phyloP scores from a whole-genome alignment of 2,113 vertebrate species.

The Saimiri boliviensis region DNA sequence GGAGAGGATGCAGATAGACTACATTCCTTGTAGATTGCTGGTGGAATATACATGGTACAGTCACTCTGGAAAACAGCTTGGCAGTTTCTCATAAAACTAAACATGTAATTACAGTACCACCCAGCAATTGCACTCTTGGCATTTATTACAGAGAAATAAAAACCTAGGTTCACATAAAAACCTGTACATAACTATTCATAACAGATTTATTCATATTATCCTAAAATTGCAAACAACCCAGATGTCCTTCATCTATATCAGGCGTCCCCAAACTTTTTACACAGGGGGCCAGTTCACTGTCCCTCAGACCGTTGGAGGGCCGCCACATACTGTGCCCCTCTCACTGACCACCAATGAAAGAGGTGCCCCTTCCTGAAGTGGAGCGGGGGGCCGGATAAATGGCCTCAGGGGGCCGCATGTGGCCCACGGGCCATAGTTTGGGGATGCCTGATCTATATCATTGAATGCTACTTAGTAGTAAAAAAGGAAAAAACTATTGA shows the following conservation, averaged over 20 bases:
- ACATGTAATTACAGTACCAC: background rate
- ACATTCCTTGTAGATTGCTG: background rate
- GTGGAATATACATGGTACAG: background rate
- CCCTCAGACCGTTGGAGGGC: too few relatives aligned
- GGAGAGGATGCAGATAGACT: background rate
- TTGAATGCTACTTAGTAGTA: background rate
- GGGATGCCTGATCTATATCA: accelerated
- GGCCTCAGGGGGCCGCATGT: too few relatives aligned
- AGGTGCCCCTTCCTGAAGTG: too few relatives aligned
- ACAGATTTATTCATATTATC: background rate
- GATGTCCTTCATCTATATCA: background rate
- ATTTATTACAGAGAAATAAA: background rate
- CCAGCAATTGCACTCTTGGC: background rate
- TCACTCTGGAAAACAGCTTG: background rate
- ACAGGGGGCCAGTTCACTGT: too few relatives aligned
- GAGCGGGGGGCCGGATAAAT: too few relatives aligned
- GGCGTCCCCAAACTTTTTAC: too few relatives aligned
- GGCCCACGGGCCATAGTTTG: too few relatives aligned
- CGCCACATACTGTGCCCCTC: too few relatives aligned
- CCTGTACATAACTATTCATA: background rate
- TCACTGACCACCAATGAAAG: too few relatives aligned
- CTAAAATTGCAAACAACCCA: background rate
- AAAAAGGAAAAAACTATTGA: background rate
- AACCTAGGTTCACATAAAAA: background rate
- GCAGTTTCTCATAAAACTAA: background rate